A percentile compares a stretch with the other conserved stretches of the same genome.
Evolutionary conservation across 2,113 vertebrate species (phyloP).

Genomic region (Martes martes): DNA sequence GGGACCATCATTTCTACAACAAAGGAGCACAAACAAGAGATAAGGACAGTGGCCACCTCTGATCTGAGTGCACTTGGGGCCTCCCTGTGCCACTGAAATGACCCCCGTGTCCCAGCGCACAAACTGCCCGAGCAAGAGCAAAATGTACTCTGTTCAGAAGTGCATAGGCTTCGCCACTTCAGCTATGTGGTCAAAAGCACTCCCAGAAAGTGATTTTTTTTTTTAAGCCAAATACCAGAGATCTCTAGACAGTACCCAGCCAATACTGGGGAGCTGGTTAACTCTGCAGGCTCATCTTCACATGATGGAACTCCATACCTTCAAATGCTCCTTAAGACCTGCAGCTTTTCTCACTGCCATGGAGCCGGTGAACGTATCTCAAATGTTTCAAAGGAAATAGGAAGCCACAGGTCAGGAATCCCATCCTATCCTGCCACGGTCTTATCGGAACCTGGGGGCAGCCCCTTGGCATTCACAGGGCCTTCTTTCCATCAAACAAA

Average conservation of each 20-base stretch:
- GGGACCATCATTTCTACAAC: not conserved
- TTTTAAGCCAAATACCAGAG: not conserved
- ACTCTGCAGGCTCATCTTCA: not conserved
- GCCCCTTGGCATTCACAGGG: too few species aligned
- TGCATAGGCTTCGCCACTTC: not conserved
- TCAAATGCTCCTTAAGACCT: not conserved
- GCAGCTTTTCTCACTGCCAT: not conserved
- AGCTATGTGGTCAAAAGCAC: not conserved
- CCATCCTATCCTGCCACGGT: not conserved
- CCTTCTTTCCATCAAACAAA: not conserved
- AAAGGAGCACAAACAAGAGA: not conserved
- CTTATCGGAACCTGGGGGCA: not conserved
- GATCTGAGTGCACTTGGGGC: not conserved
- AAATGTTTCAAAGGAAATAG: not conserved
- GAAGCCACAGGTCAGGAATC: not conserved
- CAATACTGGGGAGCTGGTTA: not conserved
- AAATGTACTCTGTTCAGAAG: not conserved
- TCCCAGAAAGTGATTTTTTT: not conserved
- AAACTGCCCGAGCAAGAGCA: not conserved
- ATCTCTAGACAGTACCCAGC: not conserved
- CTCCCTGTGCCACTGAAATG: not conserved
- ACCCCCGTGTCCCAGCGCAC: not conserved
- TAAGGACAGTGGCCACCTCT: too few species aligned
- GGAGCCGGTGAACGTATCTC: not conserved
- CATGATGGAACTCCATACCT: not conserved